phyloP scores from a whole-genome alignment of 2,888 invertebrate genomes.

The Drosophila paranaensis region DNA sequence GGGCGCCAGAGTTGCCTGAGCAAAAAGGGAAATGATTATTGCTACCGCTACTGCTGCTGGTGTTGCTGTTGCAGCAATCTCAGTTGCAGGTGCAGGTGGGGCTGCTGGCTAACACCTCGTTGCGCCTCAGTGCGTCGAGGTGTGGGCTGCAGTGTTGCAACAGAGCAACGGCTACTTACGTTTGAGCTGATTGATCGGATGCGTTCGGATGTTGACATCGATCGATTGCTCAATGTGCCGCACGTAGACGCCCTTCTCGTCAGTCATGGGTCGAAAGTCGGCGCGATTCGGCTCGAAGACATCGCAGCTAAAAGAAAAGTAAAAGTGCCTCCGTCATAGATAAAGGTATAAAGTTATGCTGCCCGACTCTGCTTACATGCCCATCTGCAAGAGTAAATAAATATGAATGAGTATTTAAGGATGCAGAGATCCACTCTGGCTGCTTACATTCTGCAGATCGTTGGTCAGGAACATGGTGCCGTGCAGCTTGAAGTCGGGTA shows the following conservation, averaged over 20 bases:
- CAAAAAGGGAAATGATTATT: slow-evolving; percentile 67
- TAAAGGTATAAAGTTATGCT: too few relatives aligned
- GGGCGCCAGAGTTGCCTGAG: slow-evolving; percentile 82
- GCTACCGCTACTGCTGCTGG: slow-evolving; percentile 24
- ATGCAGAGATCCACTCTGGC: not conserved
- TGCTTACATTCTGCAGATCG: slow-evolving; percentile 91
- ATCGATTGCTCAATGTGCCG: slow-evolving; percentile 94
- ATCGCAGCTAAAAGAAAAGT: slow-evolving; percentile 87
- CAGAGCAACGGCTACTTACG: slow-evolving; percentile 76
- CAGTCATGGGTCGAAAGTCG: slow-evolving; percentile 92
- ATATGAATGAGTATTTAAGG: not conserved
- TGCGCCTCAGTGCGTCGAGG: slow-evolving; percentile 71
- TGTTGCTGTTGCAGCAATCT: slow-evolving; percentile 18
- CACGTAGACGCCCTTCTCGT: slow-evolving; percentile 91
- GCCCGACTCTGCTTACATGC: slow-evolving; percentile 58
- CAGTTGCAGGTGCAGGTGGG: slow-evolving; percentile 56
- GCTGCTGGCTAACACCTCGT: slow-evolving; percentile 53
- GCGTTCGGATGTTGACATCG: slow-evolving; percentile 92
- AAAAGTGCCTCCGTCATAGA: slow-evolving; percentile 1
- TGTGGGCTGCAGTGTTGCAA: slow-evolving; percentile 62
- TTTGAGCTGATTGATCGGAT: slow-evolving; percentile 85
- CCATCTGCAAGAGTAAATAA: slow-evolving; percentile 58
- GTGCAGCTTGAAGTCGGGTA: slow-evolving; percentile 92
- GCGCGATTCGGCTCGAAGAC: slow-evolving; percentile 92
- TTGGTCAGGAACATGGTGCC: slow-evolving; percentile 93